Conservation (phyloP, 2,797 vertebrate genomes). For the Mormyrus hasselquistii region DNA sequence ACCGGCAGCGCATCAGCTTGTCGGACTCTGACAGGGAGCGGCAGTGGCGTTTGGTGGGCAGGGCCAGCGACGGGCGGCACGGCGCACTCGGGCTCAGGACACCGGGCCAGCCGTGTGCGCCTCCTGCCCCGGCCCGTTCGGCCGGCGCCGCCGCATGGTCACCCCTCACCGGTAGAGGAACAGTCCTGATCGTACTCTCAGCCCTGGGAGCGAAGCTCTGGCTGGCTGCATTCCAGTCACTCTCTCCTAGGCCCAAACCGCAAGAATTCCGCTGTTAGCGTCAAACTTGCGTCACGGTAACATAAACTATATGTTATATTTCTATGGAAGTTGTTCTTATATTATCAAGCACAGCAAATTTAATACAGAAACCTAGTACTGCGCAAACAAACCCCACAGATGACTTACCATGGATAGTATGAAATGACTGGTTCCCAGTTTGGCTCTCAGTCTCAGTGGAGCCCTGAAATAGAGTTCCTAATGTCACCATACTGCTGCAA, state of each 20-base stretch:
- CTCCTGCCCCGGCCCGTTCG: not conserved
- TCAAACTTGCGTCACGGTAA: not conserved
- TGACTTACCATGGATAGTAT: constrained; percentile 61
- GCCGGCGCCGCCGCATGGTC: not conserved
- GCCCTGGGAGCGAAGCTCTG: not conserved
- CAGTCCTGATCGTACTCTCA: not conserved
- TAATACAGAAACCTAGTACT: not conserved
- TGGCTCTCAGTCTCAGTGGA: constrained; percentile 58
- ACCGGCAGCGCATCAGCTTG: constrained; percentile 57
- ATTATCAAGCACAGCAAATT: constrained; percentile 33
- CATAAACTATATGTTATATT: not conserved
- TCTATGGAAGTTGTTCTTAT: constrained; percentile 39
- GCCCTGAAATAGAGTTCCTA: constrained; percentile 42
- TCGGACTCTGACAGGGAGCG: constrained; percentile 63
- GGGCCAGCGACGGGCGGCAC: constrained; percentile 51
- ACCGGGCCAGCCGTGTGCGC: constrained; percentile 49
- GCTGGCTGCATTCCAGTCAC: not conserved
- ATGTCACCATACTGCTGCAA: not conserved
- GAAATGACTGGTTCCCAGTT: constrained; percentile 55
- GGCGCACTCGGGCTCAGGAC: constrained; percentile 47
- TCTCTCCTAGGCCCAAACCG: not conserved
- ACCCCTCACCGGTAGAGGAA: not conserved
- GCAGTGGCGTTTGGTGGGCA: constrained; percentile 64
- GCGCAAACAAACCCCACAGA: not conserved
- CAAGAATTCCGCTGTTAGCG: not conserved